These are phyloP conservation scores for Aspidoscelis tigris DNA, from an alignment of 2,113 vertebrate species.

Conservation along the genomic window DNA sequence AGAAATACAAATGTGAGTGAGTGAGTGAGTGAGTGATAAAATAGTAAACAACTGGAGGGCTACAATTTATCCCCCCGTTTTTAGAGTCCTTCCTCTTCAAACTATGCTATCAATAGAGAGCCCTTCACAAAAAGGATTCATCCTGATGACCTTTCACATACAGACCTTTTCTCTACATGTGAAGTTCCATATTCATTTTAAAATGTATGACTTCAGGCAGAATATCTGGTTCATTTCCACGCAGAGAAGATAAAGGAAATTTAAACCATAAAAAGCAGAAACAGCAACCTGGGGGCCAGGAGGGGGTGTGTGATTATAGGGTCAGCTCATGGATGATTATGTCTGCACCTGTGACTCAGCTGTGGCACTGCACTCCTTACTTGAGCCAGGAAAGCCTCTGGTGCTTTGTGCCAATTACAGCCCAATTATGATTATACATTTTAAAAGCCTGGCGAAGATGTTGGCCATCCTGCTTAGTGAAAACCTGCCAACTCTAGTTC, in stretches of 20 bases:
- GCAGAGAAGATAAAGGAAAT: background rate
- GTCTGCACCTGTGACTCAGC: conserved; percentile 24
- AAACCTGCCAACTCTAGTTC: conserved; percentile 28
- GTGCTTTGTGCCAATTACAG: conserved; percentile 26
- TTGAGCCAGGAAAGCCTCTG: conserved; percentile 7
- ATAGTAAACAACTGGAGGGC: no score
- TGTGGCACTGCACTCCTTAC: background rate
- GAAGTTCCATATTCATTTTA: background rate
- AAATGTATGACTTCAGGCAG: conserved; percentile 12
- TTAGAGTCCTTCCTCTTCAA: background rate
- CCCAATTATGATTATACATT: conserved; percentile 50
- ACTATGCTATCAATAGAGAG: background rate
- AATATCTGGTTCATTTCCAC: background rate
- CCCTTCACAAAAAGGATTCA: background rate
- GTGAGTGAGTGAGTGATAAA: no score
- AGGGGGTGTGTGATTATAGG: background rate
- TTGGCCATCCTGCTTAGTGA: conserved; percentile 31
- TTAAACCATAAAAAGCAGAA: background rate
- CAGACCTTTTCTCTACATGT: background rate
- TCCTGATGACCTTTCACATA: background rate
- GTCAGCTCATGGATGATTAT: background rate
- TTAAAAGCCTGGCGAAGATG: conserved; percentile 52
- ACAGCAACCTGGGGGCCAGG: background rate
- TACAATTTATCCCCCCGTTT: background rate
- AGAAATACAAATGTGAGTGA: no score